These are phyloP conservation scores for Drosophila murphyi DNA, from an alignment of 1,140 invertebrate species.

Conservation along the genomic window DNA sequence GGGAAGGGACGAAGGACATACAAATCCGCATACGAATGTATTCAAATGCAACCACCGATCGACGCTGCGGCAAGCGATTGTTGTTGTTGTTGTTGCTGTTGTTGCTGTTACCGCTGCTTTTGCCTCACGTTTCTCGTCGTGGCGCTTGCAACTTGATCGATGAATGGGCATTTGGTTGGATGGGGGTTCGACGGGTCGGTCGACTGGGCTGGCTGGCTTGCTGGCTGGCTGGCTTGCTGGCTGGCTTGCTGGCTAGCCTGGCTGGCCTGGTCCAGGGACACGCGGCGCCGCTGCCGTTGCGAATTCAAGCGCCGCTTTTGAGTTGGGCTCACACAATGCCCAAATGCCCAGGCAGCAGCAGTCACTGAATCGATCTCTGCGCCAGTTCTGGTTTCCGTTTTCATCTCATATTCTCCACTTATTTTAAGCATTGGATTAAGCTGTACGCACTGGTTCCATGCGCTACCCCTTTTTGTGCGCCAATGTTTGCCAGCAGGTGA, in stretches of 20 bases:
- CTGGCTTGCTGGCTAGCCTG: constrained; percentile 7
- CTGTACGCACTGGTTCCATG: constrained; percentile 20
- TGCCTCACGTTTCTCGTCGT: constrained; percentile 78
- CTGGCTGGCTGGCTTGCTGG: constrained; percentile 5
- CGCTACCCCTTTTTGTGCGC: constrained; percentile 11
- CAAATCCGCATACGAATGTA: constrained; percentile 46
- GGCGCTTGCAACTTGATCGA: constrained; percentile 82
- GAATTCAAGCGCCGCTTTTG: constrained; percentile 81
- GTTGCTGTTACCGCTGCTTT: background rate
- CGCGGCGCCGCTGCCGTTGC: constrained; percentile 73
- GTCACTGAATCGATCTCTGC: constrained; percentile 36
- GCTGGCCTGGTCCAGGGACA: constrained; percentile 33
- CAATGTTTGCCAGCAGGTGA: constrained; percentile 8
- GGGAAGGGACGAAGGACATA: background rate
- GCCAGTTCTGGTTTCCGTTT: constrained; percentile 26
- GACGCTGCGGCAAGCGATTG: constrained; percentile 49
- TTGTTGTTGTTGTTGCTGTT: constrained; percentile 21
- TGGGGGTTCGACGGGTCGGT: background rate
- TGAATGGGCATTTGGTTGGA: constrained; percentile 68
- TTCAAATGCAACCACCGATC: constrained; percentile 67
- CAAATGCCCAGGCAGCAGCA: constrained; percentile 10
- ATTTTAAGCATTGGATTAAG: constrained; percentile 16
- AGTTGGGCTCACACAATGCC: constrained; percentile 73
- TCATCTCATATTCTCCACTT: constrained; percentile 16
- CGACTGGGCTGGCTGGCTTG: constrained; percentile 4